A percentile compares a stretch with the other conserved stretches of the same genome.
Conservation (phyloP, 2,113 vertebrate species). For the Mormyrus iriodes region DNA sequence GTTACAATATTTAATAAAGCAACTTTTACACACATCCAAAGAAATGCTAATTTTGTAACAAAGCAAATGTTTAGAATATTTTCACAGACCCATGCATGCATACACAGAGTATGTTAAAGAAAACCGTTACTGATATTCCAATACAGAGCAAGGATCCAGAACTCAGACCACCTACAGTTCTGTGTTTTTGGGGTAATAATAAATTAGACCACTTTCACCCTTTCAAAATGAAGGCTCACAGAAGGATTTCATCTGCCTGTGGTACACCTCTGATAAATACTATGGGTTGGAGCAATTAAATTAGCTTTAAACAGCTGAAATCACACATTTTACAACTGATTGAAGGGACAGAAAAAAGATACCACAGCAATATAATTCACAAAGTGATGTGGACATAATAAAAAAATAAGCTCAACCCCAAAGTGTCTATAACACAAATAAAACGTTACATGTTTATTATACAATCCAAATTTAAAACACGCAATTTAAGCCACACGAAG, state of each 20-base stretch:
- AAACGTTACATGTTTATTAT: not conserved
- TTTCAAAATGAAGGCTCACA: not conserved
- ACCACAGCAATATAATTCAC: not conserved
- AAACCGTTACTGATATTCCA: not conserved
- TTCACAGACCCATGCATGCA: not conserved
- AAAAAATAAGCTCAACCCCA: not conserved
- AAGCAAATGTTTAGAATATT: not conserved
- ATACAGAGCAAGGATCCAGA: not conserved
- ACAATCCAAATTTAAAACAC: not conserved
- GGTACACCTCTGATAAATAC: not conserved
- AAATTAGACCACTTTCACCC: not conserved
- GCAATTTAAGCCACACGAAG: not conserved
- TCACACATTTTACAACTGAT: not conserved
- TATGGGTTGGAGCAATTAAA: not conserved
- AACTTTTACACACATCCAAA: not conserved
- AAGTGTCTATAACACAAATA: not conserved
- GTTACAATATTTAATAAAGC: not conserved
- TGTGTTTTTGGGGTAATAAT: not conserved
- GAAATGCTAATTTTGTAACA: not conserved
- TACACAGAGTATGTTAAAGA: not conserved
- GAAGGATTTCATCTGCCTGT: not conserved
- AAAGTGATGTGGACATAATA: not conserved
- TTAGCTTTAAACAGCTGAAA: not conserved
- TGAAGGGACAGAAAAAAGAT: not conserved
- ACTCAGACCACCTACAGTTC: not conserved